A percentile compares a stretch with the other conserved stretches of the same genome.
Conservation (phyloP, 1,140 invertebrate genomes). For the Stegodyphus mimosarum region DNA sequence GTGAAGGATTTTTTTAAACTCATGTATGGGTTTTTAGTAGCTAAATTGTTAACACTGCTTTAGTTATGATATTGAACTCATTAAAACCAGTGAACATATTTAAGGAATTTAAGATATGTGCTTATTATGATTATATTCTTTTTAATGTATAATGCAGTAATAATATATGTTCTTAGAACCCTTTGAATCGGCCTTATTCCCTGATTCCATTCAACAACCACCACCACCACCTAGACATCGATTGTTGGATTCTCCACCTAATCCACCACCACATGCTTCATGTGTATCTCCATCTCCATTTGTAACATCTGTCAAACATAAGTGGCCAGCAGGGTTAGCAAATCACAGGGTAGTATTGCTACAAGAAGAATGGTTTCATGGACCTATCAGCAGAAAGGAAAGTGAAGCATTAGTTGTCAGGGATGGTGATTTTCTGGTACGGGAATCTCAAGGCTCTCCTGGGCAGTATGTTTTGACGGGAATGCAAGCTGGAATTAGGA, state of each 20-base stretch:
- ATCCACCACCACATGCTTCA: constrained; percentile 17
- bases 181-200: constrained; percentile 32
- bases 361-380: constrained; percentile 82
- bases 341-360: constrained; percentile 47
- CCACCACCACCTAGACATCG: constrained; percentile 39
- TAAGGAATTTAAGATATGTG: too few relatives aligned
- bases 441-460: constrained; percentile 88
- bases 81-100: too few relatives aligned
- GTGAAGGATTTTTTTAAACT: too few relatives aligned
- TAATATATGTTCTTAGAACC: not conserved
- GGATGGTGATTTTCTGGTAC: constrained; percentile 95
- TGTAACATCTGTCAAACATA: constrained; percentile 31
- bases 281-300: constrained; percentile 11
- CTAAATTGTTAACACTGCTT: too few relatives aligned
- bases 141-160: too few relatives aligned
- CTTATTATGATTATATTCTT: too few relatives aligned
- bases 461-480: constrained; percentile 97
- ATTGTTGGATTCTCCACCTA: not conserved
- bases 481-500: constrained; percentile 85
- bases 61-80: too few relatives aligned
- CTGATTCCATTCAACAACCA: constrained; percentile 8
- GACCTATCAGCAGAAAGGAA: constrained; percentile 82
- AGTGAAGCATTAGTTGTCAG: constrained; percentile 79
- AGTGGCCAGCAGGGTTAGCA: constrained; percentile 46
- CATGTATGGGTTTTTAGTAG: too few relatives aligned